Conservation (phyloP, 2,797 vertebrate species). For the Pantherophis alleghaniensis region DNA sequence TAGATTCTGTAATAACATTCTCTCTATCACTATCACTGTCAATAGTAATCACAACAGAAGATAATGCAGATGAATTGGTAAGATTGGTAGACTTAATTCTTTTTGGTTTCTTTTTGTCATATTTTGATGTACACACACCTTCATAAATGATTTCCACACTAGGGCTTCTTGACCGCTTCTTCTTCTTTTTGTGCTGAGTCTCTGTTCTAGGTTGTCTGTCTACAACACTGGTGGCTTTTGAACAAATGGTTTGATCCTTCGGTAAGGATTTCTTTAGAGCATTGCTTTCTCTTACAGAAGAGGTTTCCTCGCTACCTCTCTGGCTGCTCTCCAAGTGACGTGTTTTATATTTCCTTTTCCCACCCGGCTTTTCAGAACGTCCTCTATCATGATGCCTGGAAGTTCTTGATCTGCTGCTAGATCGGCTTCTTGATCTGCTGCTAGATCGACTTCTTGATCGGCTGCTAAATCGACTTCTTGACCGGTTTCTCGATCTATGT, state of each 20-base stretch:
- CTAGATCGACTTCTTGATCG: constrained; percentile 75
- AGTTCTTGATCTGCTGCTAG: constrained; percentile 71
- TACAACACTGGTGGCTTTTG: constrained; percentile 66
- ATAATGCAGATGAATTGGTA: constrained; percentile 32
- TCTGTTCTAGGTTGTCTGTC: constrained; percentile 74
- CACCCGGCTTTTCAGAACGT: constrained; percentile 83
- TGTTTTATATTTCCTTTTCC: constrained; percentile 92
- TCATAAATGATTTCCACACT: constrained; percentile 84
- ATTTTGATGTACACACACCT: constrained; percentile 64
- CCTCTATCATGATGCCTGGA: constrained; percentile 60
- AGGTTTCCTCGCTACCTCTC: constrained; percentile 37
- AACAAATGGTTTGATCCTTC: constrained; percentile 58
- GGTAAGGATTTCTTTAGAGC: constrained; percentile 59
- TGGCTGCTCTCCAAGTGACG: constrained; percentile 83
- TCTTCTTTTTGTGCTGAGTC: constrained; percentile 69
- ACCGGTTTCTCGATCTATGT: constrained; percentile 21
- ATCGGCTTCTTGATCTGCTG: constrained; percentile 74
- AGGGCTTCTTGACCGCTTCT: constrained; percentile 79
- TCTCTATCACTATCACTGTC: constrained; percentile 78
- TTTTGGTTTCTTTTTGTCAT: constrained; percentile 88
- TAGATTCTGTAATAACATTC: constrained; percentile 48
- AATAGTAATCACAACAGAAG: constrained; percentile 81
- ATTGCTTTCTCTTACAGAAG: constrained; percentile 56
- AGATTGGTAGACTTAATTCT: constrained; percentile 83
- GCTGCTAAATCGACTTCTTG: constrained; percentile 67